Base-by-base conservation (phyloP, 2,113 vertebrate genomes). In the Echinops telfairi region DNA sequence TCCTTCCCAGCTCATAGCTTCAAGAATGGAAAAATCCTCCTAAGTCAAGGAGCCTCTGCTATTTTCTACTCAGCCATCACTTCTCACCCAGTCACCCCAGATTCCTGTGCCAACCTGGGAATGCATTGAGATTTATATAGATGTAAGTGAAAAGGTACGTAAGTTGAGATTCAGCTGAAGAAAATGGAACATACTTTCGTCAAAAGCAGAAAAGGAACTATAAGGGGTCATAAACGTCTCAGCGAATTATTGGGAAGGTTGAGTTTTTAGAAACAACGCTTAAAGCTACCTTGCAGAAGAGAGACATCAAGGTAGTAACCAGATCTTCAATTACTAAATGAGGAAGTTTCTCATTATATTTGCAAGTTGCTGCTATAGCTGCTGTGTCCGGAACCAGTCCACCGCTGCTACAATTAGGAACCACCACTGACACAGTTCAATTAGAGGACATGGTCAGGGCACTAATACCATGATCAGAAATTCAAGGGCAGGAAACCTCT, bases 11-110 rank as follows among this genome's bases (percentile, higher is more conserved):
- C 40, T 93, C 83, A 70, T 96, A 58, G 66, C 25, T 86, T 90
- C 58, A 92, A 64, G 93, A 92, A 93, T 83, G 57, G 29, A 85
- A 95, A 94, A 83, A 87, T 53, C 87, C 96, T 93, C n/a, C 58
- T 17, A 36, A 8, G 80, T 81, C 64, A 83, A 22, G 33, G 31
- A 60, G 71, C 17, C 29, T 31, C 4, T 92, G 60, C 12, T 58
- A n/a, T 95, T 96, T 92, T 76, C 80, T 79, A 31, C 33, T 83
- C 77, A 22, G 16, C 60, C 20, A 57, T 94, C n/a, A 29, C 36
- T 78, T 70, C 73, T 86, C 64, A 22, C 90, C 90, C 33, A 4
- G 29, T 83, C 88, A 58, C 53, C 57, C 20, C 14, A 33, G 8
- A 15, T 53, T 80, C 79, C 15, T 64, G 53, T 88, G 75, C 64